Base-by-base conservation (phyloP, 2,888 invertebrate species). In the Oscheius sp. region DNA sequence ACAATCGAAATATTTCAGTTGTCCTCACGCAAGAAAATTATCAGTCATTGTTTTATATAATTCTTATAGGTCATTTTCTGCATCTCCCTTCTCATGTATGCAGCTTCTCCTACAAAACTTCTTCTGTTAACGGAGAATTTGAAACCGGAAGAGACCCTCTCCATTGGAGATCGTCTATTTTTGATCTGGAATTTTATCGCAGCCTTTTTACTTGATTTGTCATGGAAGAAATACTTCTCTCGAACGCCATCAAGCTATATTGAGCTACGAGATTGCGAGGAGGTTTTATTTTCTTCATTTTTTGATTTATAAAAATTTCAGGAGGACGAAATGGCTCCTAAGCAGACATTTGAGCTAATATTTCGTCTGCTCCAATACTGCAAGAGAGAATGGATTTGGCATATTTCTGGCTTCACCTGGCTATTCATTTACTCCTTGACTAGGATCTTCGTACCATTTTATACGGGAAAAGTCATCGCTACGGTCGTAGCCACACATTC, bases 371-470 rank as follows among this genome's bases (percentile, higher is more conserved):
- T 85, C n/a, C 81, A 84, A 63, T 85, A 85, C 69, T 84, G 84
- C 51, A 74, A 75, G 28, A 62, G 74, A 51, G 85, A 85, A 67
- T 85, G 85, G 85, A 38, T 85, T 17, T 84, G 83, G 85, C 85
- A 85, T 66, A 64, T 82, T 56, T 80, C 82, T 30, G 85, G 85
- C 4, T 85, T 85, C 74, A 80, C 81, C 6, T 85, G 80, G 80
- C 76, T 85, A 12, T 83, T 85, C 72, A 78, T 85, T 44, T 85
- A 85, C 70, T 85, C 85, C 2, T 56, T 82, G 41, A 84, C 82
- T 81, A 82, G 87, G 59, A 87, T 87, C 54, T 87, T 88, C 77
- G 85, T 87, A 2, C 87, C 87, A 5, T 87, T 81, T 77, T 87
- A 85, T 75, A 87, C 87, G 0, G 79, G 79, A 36, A 82, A 86